These are phyloP conservation scores for Tachysurus fulvidraco DNA, from an alignment of 2,113 vertebrate species.

Conservation along the genomic window DNA sequence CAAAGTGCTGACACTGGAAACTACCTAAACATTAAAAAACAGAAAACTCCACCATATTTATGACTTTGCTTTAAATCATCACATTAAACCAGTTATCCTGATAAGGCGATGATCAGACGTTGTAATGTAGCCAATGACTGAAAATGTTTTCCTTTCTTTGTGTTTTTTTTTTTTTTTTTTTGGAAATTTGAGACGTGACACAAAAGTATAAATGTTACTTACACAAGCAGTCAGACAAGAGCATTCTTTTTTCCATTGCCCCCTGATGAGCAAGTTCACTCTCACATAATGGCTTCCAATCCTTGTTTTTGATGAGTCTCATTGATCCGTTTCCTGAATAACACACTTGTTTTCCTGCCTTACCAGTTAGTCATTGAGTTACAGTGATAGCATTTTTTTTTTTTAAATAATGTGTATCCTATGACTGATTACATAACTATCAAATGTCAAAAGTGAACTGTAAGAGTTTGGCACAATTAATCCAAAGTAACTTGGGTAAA, in stretches of 20 bases:
- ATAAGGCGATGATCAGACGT: no score
- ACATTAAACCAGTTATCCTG: no score
- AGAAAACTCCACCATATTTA: not conserved
- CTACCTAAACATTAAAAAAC: not conserved
- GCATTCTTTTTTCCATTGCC: constrained; percentile 14
- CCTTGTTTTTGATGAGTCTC: constrained; percentile 19
- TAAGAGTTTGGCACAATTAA: not conserved
- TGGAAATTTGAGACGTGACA: constrained; percentile 20
- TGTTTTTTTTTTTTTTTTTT: constrained; percentile 19
- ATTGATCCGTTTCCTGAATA: constrained; percentile 41
- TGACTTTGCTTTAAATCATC: not conserved
- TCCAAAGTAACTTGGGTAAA: constrained; percentile 23
- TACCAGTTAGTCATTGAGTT: constrained; percentile 25
- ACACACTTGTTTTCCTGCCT: constrained; percentile 25
- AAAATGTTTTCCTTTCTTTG: no score
- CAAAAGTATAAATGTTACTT: constrained; percentile 16
- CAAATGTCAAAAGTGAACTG: not conserved
- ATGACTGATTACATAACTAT: constrained; percentile 14
- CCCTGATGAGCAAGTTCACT: constrained; percentile 33
- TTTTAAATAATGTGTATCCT: not conserved
- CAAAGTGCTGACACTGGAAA: not conserved
- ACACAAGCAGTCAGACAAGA: not conserved
- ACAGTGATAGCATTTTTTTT: constrained; percentile 8
- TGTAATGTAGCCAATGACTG: no score
- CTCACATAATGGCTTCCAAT: constrained; percentile 29